These are phyloP conservation scores for Cossypha heuglini DNA, from an alignment of 2,797 vertebrate genomes.

Conservation along the genomic window DNA sequence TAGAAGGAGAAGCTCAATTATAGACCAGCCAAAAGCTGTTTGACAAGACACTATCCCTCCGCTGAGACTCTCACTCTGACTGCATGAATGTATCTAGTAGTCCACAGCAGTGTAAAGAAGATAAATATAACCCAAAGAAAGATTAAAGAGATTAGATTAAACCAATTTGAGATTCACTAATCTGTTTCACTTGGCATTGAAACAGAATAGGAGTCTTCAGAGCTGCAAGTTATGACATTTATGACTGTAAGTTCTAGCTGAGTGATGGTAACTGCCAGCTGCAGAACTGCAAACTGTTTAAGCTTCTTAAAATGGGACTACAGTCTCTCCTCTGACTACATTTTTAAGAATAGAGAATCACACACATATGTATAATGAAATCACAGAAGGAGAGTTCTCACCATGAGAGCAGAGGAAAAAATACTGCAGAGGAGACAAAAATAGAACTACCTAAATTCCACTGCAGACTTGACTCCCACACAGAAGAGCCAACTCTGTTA, in stretches of 20 bases:
- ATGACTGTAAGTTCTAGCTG: not conserved
- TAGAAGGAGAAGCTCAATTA: not conserved
- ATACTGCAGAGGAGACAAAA: not conserved
- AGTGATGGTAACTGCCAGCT: constrained; percentile 23
- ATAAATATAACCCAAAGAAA: constrained; percentile 24
- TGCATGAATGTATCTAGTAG: not conserved
- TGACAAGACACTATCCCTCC: not conserved
- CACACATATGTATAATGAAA: not conserved
- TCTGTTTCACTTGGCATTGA: constrained; percentile 19
- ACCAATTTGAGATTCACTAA: not conserved
- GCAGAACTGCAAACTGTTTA: not conserved
- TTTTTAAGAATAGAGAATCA: not conserved
- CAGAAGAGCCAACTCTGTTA: not conserved
- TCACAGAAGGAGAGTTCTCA: not conserved
- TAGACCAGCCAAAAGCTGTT: not conserved
- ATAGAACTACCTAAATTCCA: not conserved
- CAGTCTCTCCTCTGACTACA: not conserved
- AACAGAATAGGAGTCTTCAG: not conserved
- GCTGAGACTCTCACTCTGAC: not conserved
- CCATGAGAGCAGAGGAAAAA: not conserved
- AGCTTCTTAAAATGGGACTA: not conserved
- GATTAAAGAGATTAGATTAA: constrained; percentile 40
- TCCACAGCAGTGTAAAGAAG: not conserved
- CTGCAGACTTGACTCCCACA: not conserved
- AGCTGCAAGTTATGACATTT: constrained; percentile 8